Evolutionary conservation across 2,888 invertebrate species (phyloP), one percentile per base, ranked within the genome.

Genomic region (Himalopsyche kuldschensis): DNA sequence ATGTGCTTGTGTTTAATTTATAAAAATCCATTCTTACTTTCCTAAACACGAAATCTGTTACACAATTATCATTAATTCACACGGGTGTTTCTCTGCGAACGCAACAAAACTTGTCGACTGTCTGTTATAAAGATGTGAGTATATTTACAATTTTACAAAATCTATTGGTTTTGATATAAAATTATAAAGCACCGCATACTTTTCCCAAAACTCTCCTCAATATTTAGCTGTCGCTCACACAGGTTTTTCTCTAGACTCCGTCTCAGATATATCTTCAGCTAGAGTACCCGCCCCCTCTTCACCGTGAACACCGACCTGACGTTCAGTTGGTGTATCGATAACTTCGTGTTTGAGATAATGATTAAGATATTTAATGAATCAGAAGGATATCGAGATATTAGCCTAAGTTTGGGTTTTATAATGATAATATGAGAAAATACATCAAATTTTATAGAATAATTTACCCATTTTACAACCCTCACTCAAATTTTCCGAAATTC

Each of bases 1-100:
- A 82, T 69, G 85, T 85, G 85, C 85, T 81, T 27, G 84, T 85
- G 84, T 84, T 85, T 84, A 84, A 84, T 84, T 84, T 78, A 81
- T 76, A 81, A 82, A 48, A 35, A 75, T 79, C 82, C 80, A 78
- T 78, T 76, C 80, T 82, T 84, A 84, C 31, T 85, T 78, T 80
- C 77, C 80, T 83, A 80, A 75, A 81, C 69, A 81, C 47, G 32
- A 31, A 80, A 75, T 75, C 41, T 80, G 75, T 80, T 75, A 75
- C 35, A 47, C 41, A 80, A 76, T 75, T 81, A 78, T 75, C 69
- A 11, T 80, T 80, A 80, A 8, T 83, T 48, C 78, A 80, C 80
- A 32, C 77, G 27, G 69, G 69, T 69, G 69, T 69, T 69, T 69
- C 69, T 69, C 69, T 24, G 27, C 69, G 27, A 27, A 69, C 15